Evolutionary conservation across 2,888 invertebrate genomes (phyloP).

Genomic region (Phragmatobia fuliginosa): DNA sequence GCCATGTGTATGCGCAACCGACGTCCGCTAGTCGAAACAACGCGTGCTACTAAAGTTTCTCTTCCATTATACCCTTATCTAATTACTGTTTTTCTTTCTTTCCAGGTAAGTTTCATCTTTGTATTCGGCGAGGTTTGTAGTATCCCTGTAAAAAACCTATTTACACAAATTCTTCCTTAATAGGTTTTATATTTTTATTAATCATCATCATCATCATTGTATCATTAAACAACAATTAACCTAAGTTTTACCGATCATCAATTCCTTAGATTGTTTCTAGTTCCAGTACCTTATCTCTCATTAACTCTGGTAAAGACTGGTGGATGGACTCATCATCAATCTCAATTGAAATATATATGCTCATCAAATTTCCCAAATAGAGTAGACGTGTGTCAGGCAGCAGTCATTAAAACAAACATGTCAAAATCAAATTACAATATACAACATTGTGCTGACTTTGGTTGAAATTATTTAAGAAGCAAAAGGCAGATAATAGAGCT

Average conservation of each 20-base stretch:
- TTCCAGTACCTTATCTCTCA: not conserved
- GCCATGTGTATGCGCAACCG: conserved; percentile 47
- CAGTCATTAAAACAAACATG: not conserved
- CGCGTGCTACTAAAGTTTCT: conserved; percentile 43
- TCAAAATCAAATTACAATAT: not conserved
- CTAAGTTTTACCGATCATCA: not conserved
- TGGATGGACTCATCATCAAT: not conserved
- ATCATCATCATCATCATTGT: not conserved
- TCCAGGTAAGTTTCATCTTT: conserved; percentile 9
- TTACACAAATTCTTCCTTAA: not conserved
- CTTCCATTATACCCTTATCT: conserved; percentile 18
- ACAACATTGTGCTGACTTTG: not conserved
- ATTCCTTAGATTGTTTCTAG: not conserved
- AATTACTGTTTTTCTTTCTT: conserved; percentile 2
- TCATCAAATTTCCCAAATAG: too few relatives aligned
- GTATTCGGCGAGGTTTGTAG: conserved; percentile 4
- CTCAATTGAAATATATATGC: too few relatives aligned
- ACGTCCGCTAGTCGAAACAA: conserved; percentile 18
- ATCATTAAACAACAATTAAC: not conserved
- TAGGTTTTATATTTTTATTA: not conserved
- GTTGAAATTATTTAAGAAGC: not conserved
- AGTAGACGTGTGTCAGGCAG: not conserved
- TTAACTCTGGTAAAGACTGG: not conserved
- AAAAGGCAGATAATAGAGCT: not conserved
- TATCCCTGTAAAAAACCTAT: not conserved